Evolutionary conservation across 2,113 vertebrate genomes (phyloP), one percentile per base, ranked within the genome.

Genomic region (Oceanodroma tethys): DNA sequence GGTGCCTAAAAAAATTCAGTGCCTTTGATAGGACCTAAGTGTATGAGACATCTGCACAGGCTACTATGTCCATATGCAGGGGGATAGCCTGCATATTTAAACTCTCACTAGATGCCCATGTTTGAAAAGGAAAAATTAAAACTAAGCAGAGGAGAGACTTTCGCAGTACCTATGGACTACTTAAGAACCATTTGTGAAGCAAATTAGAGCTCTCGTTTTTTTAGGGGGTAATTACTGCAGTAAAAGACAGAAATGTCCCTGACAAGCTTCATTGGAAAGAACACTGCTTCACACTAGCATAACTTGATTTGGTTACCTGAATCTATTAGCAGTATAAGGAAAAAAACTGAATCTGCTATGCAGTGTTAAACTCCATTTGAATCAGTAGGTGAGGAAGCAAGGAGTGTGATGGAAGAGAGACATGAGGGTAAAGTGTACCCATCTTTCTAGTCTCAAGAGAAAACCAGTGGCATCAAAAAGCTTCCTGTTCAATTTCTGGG

Each of bases 281-380:
- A 96, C 94, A 94, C 74, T 97, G 40, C 65, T 95, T 94, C 75
- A 90, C 53, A 75, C 81, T 95, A 97, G 81, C 62, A 88, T 96
- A 97, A 90, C 88, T 95, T 91, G 83, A 94, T 97, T 79, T 95
- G 43, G 82, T 97, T 94, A 95, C 71, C 79, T 91, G 82, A 96
- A 96, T 91, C 48, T 90, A 34, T 78, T 68, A 94, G 76, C 25
- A 23, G 67, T 78, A 68, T 86, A 94, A 59, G 91, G 73, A 63
- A 95, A 71, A 65, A 94, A 86, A 53, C 30, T 27, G 40, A 80
- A 47, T 78, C 82, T 93, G 78, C 70, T 81, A 56, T 78, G 40
- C 67, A 92, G 56, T 72, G 81, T 84, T 95, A 94, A 94, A 97
- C 63, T 97, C 82, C 85, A 95, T 96, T 97, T 93, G 71, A 91